Evolutionary conservation across 2,888 invertebrate genomes (phyloP).

Genomic region (Aphidius colemani): DNA sequence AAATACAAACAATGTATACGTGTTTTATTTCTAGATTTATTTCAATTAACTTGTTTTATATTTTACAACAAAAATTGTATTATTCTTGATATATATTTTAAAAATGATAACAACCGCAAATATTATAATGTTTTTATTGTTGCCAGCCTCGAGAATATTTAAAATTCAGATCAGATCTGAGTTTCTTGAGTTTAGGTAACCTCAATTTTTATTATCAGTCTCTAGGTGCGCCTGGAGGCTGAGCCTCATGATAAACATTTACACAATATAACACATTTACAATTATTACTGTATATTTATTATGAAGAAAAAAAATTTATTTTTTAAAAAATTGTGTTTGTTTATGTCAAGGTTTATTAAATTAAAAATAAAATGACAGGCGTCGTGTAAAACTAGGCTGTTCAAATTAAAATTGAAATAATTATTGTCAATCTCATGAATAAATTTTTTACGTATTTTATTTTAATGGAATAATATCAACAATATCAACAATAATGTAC

Average conservation of each 20-base stretch:
- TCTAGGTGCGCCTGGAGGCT: conserved; percentile 32
- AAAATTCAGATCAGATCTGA: conserved; percentile 31
- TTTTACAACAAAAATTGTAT: no score
- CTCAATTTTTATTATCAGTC: conserved; percentile 38
- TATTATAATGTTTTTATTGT: conserved; percentile 1
- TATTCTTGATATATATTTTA: no score
- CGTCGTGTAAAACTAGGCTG: conserved; percentile 21
- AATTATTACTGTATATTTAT: conserved; percentile 25
- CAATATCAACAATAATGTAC: not conserved
- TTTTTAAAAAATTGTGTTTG: conserved; percentile 33
- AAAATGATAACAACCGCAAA: no score
- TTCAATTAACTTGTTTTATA: no score
- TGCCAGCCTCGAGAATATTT: conserved; percentile 15
- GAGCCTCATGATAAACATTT: conserved; percentile 26
- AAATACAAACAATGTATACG: no score
- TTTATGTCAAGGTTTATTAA: conserved; percentile 37
- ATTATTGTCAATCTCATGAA: no score
- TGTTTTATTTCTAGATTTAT: no score
- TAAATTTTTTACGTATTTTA: not conserved
- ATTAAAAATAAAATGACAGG: conserved; percentile 17
- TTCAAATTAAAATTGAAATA: no score
- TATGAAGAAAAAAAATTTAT: conserved; percentile 30
- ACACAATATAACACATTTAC: conserved; percentile 10
- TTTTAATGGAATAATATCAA: not conserved
- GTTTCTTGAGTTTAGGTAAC: conserved; percentile 29